Evolutionary conservation across 2,113 vertebrate genomes (phyloP).

Genomic region (Gymnorhina tibicen): DNA sequence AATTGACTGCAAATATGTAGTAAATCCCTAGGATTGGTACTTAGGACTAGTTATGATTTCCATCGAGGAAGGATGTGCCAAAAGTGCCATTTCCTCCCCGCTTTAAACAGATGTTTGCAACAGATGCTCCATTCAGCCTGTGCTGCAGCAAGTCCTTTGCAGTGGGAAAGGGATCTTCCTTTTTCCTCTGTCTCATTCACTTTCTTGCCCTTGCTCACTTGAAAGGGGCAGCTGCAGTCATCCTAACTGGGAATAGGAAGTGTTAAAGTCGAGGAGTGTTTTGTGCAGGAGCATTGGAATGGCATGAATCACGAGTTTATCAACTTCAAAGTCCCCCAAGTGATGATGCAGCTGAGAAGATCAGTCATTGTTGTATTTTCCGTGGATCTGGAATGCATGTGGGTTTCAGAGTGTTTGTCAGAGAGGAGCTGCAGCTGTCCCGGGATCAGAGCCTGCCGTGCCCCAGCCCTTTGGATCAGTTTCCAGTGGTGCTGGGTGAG

Average conservation of each 20-base stretch:
- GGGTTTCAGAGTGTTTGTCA: not conserved
- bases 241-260: not conserved
- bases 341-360: not conserved
- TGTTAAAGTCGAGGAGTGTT: not conserved
- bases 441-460: not conserved
- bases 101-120: not conserved
- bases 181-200: not conserved
- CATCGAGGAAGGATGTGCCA: not conserved
- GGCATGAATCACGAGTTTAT: not conserved
- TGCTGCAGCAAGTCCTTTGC: not conserved
- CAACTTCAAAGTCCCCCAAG: not conserved
- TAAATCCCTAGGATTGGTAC: not conserved
- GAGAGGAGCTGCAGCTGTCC: conserved; percentile 39
- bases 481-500: not conserved
- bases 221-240: not conserved
- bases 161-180: not conserved
- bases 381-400: not conserved
- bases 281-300: not conserved
- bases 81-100: not conserved
- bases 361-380: not conserved
- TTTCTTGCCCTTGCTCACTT: not conserved
- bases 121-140: not conserved
- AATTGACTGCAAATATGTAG: not conserved
- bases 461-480: not conserved
- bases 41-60: not conserved